These are phyloP conservation scores for Torymus texanus DNA, from an alignment of 2,888 invertebrate species.

Conservation along the genomic window DNA sequence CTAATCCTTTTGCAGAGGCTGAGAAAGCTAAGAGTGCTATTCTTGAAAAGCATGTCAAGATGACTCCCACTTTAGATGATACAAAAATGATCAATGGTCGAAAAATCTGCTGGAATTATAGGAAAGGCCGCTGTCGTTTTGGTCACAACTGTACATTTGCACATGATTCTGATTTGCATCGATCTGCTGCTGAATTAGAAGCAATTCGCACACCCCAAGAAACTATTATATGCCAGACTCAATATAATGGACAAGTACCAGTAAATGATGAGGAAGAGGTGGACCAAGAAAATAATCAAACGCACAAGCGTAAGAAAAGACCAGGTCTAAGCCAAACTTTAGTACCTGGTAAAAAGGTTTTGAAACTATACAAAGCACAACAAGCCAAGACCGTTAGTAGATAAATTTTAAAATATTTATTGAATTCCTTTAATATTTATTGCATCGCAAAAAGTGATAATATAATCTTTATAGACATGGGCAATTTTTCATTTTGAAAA, in stretches of 20 bases:
- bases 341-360: slow-evolving; percentile 89
- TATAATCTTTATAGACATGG: slow-evolving; percentile 35
- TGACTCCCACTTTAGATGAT: slow-evolving; percentile 83
- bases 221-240: slow-evolving; percentile 73
- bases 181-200: slow-evolving; percentile 79
- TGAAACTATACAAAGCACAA: slow-evolving; percentile 85
- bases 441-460: slow-evolving; percentile 13
- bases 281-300: slow-evolving; percentile 77
- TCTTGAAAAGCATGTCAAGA: slow-evolving; percentile 93
- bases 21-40: slow-evolving; percentile 91
- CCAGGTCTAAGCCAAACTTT: slow-evolving; percentile 87
- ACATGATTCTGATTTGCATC: slow-evolving; percentile 90
- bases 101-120: slow-evolving; percentile 94
- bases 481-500: slow-evolving; percentile 41
- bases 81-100: slow-evolving; percentile 90
- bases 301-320: slow-evolving; percentile 80
- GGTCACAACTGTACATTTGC: slow-evolving; percentile 95
- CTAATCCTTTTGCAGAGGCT: slow-evolving; percentile 90
- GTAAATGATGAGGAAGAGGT: slow-evolving; percentile 73
- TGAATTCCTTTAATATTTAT: slow-evolving; percentile 36
- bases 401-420: slow-evolving; percentile 62
- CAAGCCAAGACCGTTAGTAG: slow-evolving; percentile 76
- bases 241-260: slow-evolving; percentile 63
- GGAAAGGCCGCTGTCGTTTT: slow-evolving; percentile 92
- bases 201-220: slow-evolving; percentile 76